phyloP scores from a whole-genome alignment of 2,888 invertebrate species.

The Drosophila pegasa region DNA sequence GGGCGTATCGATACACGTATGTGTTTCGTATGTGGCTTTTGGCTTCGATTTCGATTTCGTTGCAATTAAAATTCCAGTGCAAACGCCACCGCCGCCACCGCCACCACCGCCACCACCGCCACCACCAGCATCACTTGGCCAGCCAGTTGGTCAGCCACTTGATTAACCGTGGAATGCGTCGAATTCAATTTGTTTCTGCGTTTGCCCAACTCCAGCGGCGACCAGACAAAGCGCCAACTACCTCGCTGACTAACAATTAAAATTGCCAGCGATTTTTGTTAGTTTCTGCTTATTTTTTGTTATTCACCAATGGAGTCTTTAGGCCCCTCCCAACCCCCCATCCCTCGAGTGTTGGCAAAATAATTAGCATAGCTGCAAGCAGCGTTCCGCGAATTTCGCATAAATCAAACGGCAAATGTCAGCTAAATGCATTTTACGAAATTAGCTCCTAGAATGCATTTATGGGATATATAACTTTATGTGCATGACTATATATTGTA shows the following conservation, averaged over 20 bases:
- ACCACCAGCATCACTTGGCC: constrained; percentile 6
- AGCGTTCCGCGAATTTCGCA: constrained; percentile 43
- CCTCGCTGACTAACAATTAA: constrained; percentile 63
- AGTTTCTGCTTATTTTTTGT: constrained; percentile 14
- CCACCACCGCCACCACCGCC: constrained; percentile 27
- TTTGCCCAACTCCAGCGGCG: constrained; percentile 38
- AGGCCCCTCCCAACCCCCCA: neutral
- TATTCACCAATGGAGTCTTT: neutral
- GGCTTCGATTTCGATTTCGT: constrained; percentile 64
- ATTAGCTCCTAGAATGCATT: constrained; percentile 5
- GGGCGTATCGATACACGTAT: constrained; percentile 43
- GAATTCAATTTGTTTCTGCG: constrained; percentile 72
- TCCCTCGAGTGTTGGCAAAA: constrained; percentile 20
- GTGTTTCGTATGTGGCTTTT: constrained; percentile 48
- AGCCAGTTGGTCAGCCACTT: constrained; percentile 42
- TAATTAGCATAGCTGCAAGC: constrained; percentile 65
- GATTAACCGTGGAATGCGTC: constrained; percentile 70
- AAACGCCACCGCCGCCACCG: constrained; percentile 28
- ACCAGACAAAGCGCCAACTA: constrained; percentile 42
- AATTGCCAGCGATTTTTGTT: constrained; percentile 49
- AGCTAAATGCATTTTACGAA: constrained; percentile 16
- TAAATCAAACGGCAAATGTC: constrained; percentile 70
- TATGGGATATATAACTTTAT: neutral
- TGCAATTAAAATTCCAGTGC: constrained; percentile 76
- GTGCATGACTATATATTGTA: neutral